phyloP scores from a whole-genome alignment of 1,140 invertebrate species.

The Phthorimaea operculella region DNA sequence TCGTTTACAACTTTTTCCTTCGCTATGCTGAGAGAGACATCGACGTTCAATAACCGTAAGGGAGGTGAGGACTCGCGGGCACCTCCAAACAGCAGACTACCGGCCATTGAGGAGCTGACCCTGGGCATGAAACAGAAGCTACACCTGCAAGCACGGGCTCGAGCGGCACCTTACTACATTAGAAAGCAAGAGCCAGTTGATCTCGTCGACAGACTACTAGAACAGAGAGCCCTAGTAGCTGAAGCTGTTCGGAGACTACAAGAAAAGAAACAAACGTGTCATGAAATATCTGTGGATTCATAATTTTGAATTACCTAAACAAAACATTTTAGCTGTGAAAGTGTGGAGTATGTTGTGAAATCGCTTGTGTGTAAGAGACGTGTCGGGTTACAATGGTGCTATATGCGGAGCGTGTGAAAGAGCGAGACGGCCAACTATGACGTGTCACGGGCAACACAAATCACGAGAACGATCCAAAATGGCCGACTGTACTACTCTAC shows the following conservation, averaged over 20 bases:
- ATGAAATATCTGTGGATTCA: conserved; percentile 63
- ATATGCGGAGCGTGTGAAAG: conserved; percentile 63
- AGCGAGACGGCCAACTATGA: conserved; percentile 59
- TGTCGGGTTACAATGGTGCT: conserved; percentile 68
- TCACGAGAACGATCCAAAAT: conserved; percentile 66
- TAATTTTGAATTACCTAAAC: conserved; percentile 49
- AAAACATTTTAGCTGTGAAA: conserved; percentile 67
- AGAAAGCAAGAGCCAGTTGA: conserved; percentile 65
- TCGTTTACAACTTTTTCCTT: conserved; percentile 15
- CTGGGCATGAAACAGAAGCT: conserved; percentile 64
- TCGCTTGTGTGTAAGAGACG: conserved; percentile 67
- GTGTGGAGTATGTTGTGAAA: conserved; percentile 67
- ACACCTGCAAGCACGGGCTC: conserved; percentile 60
- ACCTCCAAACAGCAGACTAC: conserved; percentile 46
- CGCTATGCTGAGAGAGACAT: conserved; percentile 63
- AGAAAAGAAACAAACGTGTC: conserved; percentile 61
- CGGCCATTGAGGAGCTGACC: conserved; percentile 59
- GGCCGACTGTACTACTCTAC: conserved; percentile 62
- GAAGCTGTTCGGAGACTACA: conserved; percentile 61
- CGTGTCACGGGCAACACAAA: conserved; percentile 62
- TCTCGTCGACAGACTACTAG: conserved; percentile 60
- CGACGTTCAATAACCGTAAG: conserved; percentile 45
- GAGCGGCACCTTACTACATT: conserved; percentile 64
- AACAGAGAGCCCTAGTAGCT: conserved; percentile 61
- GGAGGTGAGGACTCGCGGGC: conserved; percentile 41